A percentile compares a stretch with the other conserved stretches of the same genome.
These are phyloP conservation scores for Calyptomena viridis DNA, from an alignment of 2,113 vertebrate species.

Conservation along the genomic window DNA sequence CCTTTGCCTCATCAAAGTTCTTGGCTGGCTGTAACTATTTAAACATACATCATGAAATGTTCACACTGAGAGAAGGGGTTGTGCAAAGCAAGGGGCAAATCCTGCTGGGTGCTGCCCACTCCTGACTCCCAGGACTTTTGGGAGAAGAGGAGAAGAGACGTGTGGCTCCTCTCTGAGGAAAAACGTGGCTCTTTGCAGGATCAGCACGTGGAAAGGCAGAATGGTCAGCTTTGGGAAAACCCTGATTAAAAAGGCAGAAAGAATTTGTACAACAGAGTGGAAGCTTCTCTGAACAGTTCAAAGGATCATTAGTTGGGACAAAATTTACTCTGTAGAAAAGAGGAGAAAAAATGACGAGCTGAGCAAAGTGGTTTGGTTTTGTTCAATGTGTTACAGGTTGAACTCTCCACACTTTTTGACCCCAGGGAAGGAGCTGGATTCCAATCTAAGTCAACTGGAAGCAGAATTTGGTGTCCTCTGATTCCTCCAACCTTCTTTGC, in stretches of 20 bases:
- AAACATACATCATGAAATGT: constrained; percentile 64
- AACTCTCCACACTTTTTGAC: background rate
- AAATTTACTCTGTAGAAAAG: background rate
- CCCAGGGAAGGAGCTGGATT: background rate
- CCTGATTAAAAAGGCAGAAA: background rate
- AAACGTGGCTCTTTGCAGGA: background rate
- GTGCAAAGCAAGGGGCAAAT: background rate
- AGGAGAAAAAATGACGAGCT: background rate
- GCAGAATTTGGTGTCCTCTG: background rate
- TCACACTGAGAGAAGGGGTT: background rate
- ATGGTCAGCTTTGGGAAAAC: background rate
- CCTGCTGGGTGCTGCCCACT: background rate
- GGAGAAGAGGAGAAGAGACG: background rate
- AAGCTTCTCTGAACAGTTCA: background rate
- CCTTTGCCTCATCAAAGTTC: constrained; percentile 71
- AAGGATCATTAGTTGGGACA: background rate
- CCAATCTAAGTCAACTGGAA: background rate
- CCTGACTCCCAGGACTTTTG: background rate
- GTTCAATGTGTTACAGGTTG: background rate
- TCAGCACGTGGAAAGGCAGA: background rate
- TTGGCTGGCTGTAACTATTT: constrained; percentile 41
- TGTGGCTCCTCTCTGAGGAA: background rate
- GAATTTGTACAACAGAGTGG: background rate
- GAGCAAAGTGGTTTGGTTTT: background rate
- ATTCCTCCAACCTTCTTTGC: background rate